Evolutionary conservation across 2,888 invertebrate genomes (phyloP).

Genomic region (Beris morrisii): DNA sequence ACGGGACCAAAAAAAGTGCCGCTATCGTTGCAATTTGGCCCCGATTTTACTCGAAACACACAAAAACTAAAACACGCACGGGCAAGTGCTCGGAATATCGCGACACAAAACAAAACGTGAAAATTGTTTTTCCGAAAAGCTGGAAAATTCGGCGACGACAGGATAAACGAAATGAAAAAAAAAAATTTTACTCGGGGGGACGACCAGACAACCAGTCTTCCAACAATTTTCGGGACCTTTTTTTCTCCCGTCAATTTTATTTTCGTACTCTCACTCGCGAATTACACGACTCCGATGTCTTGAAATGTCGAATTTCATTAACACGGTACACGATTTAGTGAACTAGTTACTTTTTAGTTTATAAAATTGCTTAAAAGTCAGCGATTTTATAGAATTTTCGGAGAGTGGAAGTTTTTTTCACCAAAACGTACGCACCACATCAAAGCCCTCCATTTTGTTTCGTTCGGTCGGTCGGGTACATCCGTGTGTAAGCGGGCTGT

Average conservation of each 20-base stretch:
- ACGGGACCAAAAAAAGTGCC: too few species aligned
- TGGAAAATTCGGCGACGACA: constrained; percentile 14
- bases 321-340: constrained; percentile 1
- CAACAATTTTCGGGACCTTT: too few species aligned
- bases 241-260: constrained; percentile 17
- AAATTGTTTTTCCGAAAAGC: too few species aligned
- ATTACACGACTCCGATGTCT: constrained; percentile 6
- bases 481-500: constrained; percentile 21
- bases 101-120: background rate
- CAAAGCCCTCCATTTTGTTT: constrained; percentile 59
- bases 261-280: constrained; percentile 28
- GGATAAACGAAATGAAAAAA: constrained; percentile 10
- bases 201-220: too few species aligned
- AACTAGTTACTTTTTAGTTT: constrained; percentile 28
- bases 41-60: too few species aligned
- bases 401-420: constrained; percentile 39
- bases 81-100: background rate
- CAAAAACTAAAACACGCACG: background rate
- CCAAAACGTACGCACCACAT: constrained; percentile 57
- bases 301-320: constrained; percentile 2
- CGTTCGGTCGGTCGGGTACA: constrained; percentile 14
- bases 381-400: constrained; percentile 8
- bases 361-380: constrained; percentile 24
- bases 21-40: too few species aligned
- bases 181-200: constrained; percentile 3